These are phyloP conservation scores for Xestia c-nigrum DNA, from an alignment of 2,888 invertebrate species.

Conservation along the genomic window DNA sequence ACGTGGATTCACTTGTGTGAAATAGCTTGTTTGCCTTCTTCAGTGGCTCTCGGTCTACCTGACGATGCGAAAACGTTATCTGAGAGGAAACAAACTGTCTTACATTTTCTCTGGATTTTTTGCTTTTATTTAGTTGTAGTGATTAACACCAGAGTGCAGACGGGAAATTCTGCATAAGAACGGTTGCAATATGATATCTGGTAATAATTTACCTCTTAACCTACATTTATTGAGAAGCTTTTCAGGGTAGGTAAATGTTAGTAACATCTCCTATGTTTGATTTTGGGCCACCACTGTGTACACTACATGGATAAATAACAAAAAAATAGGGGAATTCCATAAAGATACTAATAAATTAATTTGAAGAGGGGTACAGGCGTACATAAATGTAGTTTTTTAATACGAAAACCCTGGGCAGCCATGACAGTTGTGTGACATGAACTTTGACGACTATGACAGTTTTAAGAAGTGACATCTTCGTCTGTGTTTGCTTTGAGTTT, in stretches of 20 bases:
- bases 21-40: constrained; percentile 50
- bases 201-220: background rate
- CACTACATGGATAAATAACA: too few species aligned
- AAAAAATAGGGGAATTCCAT: too few species aligned
- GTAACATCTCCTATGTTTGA: too few species aligned
- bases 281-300: too few species aligned
- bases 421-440: too few species aligned
- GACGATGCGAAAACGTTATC: constrained; percentile 24
- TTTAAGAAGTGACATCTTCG: too few species aligned
- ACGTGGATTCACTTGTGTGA: constrained; percentile 56
- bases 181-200: background rate
- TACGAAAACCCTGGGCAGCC: too few species aligned
- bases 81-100: background rate
- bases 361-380: too few species aligned
- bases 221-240: background rate
- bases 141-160: background rate
- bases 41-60: constrained; percentile 14
- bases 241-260: background rate
- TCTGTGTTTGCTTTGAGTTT: too few species aligned
- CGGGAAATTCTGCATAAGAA: background rate
- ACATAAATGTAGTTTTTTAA: too few species aligned
- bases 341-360: too few species aligned
- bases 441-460: too few species aligned
- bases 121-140: background rate
- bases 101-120: background rate